These are phyloP conservation scores for Malthinus seriepunctatus DNA, from an alignment of 2,888 invertebrate genomes.

Conservation along the genomic window DNA sequence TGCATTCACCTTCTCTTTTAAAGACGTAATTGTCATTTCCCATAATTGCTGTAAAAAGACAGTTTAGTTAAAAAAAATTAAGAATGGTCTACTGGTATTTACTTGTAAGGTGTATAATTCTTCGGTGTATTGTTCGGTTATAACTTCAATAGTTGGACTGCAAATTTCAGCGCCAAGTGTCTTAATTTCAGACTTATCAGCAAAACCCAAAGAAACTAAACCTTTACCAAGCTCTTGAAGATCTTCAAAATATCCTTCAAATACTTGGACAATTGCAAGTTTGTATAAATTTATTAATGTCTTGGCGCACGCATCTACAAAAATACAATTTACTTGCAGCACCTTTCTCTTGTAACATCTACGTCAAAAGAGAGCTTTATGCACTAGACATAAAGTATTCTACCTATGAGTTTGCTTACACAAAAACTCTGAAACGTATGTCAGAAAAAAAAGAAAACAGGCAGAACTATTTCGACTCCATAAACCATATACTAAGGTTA, in stretches of 20 bases:
- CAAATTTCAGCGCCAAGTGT: constrained; percentile 10
- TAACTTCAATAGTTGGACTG: constrained; percentile 11
- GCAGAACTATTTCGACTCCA: too few relatives aligned
- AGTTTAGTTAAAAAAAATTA: neutral
- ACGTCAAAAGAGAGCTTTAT: too few relatives aligned
- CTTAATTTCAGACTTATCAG: constrained; percentile 8
- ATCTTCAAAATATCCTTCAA: constrained; percentile 41
- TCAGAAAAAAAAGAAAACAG: too few relatives aligned
- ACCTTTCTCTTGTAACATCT: too few relatives aligned
- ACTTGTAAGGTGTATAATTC: constrained; percentile 13
- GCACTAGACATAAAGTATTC: too few relatives aligned
- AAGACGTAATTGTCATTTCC: constrained; percentile 32
- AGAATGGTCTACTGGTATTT: neutral
- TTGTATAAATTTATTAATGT: constrained; percentile 39
- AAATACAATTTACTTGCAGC: neutral
- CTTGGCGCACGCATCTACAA: constrained; percentile 37
- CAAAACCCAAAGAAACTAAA: constrained; percentile 7
- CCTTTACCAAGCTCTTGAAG: constrained; percentile 33
- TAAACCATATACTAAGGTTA: too few relatives aligned
- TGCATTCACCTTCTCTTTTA: constrained; percentile 34
- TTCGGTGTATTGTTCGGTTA: constrained; percentile 10
- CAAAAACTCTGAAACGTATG: too few relatives aligned
- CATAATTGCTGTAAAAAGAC: constrained; percentile 31
- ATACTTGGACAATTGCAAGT: constrained; percentile 38
- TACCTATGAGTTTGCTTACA: too few relatives aligned